Evolutionary conservation across 2,797 vertebrate genomes (phyloP).

Genomic region (Cirrhinus molitorella): DNA sequence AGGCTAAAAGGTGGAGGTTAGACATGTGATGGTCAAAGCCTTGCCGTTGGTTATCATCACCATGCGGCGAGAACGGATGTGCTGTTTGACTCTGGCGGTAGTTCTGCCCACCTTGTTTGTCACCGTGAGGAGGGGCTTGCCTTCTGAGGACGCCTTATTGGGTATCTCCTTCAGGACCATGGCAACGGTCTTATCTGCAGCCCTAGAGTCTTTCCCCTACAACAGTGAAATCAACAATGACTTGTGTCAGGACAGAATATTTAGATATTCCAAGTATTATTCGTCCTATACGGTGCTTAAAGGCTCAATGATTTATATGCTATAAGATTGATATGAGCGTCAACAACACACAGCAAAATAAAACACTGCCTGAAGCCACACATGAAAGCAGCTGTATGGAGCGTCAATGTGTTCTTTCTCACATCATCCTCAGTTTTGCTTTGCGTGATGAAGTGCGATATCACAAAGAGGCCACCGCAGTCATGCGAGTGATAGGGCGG

Average conservation of each 20-base stretch:
- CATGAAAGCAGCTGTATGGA: conserved; percentile 1
- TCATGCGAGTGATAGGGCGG: conserved; percentile 19
- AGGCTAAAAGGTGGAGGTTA: conserved; percentile 67
- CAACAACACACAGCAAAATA: conserved; percentile 45
- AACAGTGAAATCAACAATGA: conserved; percentile 99
- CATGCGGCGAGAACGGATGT: conserved; percentile 62
- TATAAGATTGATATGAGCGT: conserved; percentile 17
- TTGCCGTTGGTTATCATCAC: conserved; percentile 65
- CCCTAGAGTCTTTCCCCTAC: conserved; percentile 99
- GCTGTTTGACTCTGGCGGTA: conserved; percentile 63
- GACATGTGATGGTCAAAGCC: conserved; percentile 72
- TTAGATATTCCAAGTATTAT: conserved; percentile 58
- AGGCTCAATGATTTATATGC: conserved; percentile 28
- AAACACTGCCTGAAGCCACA: conserved; percentile 39
- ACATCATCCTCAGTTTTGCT: conserved; percentile 35
- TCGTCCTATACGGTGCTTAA: conserved; percentile 50
- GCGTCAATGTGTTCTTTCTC: conserved; percentile 6
- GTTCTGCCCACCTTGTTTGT: conserved; percentile 99
- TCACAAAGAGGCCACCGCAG: conserved; percentile 14
- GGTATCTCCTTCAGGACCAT: conserved; percentile 99
- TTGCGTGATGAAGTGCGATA: conserved; percentile 22
- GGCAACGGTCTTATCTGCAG: conserved; percentile 99
- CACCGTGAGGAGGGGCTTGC: conserved; percentile 99
- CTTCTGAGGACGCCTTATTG: conserved; percentile 99
- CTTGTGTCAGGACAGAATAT: conserved; percentile 87